Percentiles rank a stretch among this genome's conserved stretches.
Conservation (phyloP, 2,888 invertebrate species). For the Erpobdella octoculata region DNA sequence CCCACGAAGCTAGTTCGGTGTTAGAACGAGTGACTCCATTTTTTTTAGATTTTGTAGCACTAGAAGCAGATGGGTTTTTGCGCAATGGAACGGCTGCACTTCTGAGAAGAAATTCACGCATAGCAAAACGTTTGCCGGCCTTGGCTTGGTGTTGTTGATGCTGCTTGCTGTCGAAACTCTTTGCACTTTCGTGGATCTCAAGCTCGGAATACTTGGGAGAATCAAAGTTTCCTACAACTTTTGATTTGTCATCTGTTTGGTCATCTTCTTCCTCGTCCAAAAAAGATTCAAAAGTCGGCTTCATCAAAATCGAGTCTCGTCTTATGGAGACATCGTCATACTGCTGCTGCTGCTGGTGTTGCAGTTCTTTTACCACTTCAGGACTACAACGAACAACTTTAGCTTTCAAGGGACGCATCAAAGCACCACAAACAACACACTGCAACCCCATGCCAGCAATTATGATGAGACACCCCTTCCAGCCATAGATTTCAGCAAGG, state of each 20-base stretch:
- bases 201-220: background rate
- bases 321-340: background rate
- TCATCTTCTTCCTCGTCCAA: background rate
- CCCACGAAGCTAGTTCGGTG: conserved; percentile 6
- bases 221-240: background rate
- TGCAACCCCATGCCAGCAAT: conserved; percentile 64
- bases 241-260: background rate
- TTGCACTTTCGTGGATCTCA: background rate
- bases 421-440: conserved; percentile 68
- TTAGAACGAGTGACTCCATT: background rate
- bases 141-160: background rate
- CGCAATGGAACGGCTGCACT: background rate
- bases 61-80: background rate
- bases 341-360: background rate
- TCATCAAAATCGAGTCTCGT: background rate
- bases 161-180: background rate
- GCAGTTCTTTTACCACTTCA: background rate
- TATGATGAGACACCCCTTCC: conserved; percentile 66
- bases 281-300: background rate
- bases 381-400: background rate
- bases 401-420: conserved; percentile 71
- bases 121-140: background rate
- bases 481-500: conserved; percentile 62
- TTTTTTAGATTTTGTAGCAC: background rate
- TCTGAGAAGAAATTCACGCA: background rate